Percentiles rank a stretch among this genome's conserved stretches.
These are phyloP conservation scores for Chaetura pelagica DNA, from an alignment of 2,113 vertebrate genomes.

Conservation along the genomic window DNA sequence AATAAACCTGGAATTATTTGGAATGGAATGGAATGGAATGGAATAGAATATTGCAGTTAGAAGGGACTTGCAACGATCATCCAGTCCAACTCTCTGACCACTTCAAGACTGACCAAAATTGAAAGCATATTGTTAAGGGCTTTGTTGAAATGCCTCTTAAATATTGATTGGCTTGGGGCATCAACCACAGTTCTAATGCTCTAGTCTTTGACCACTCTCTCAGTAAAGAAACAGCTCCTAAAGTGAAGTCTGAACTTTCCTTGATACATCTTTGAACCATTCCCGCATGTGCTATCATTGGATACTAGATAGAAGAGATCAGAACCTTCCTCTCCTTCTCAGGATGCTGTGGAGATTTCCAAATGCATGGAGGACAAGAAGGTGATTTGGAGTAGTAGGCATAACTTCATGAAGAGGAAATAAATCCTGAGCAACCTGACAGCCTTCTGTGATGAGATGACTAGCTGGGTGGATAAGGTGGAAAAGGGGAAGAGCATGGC, in stretches of 20 bases:
- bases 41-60: neutral
- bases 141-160: neutral
- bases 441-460: neutral
- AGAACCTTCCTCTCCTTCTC: neutral
- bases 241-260: neutral
- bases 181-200: fast-evolving
- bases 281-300: fast-evolving
- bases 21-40: neutral
- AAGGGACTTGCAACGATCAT: neutral
- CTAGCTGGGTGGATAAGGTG: neutral
- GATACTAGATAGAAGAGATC: neutral
- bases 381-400: fast-evolving
- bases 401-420: neutral
- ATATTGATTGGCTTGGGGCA: neutral
- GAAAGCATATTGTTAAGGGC: neutral
- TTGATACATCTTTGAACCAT: neutral
- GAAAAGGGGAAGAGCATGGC: neutral
- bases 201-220: neutral
- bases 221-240: neutral
- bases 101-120: neutral
- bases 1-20: neutral
- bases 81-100: neutral
- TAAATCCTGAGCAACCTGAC: neutral
- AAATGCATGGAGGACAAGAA: neutral
- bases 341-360: neutral